Evolutionary conservation across 2,797 vertebrate species (phyloP), one percentile per base, ranked within the genome.

Genomic region (Anabas testudineus): DNA sequence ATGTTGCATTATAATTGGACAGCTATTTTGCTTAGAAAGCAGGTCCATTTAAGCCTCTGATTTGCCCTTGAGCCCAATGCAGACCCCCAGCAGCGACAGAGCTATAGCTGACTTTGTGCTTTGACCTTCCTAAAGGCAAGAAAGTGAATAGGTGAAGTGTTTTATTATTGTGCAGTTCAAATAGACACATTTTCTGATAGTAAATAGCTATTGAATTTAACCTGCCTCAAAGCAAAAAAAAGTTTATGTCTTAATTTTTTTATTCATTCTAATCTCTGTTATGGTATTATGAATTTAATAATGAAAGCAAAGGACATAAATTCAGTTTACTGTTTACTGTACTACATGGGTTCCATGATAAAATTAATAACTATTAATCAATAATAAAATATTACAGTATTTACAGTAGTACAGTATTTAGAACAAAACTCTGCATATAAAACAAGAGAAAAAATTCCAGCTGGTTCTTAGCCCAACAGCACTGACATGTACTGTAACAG

Each of bases 401-500:
- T 49, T n/a, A 13, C 26, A 56, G 12, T 24, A 21, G 37, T 18
- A 18, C 19, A 47, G 8, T 43, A 0, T 64, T 53, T 32, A 24
- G 49, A 57, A 36, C 4, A 18, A 70, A 64, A 42, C 15, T 14
- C 68, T 32, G n/a, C 30, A 18, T 22, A 12, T 24, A 45, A 63
- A 41, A 41, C 9, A 34, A 46, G 22, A 4, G 2, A 78, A 62
- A 52, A 36, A 19, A 41, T 28, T n/a, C 0, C 34, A 49, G 62
- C 57, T 72, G 52, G 42, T 39, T 5, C 19, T 59, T 7, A 28
- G 52, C 75, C 39, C 15, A 65, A 57, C 67, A 81, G 21, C 58
- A 24, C 42, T 34, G 59, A 72, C 56, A 61, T 70, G 60, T 81
- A 67, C 15, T 18, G 34, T 52, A 34, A 56, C 71, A 86, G 41